Evolutionary conservation across 2,113 vertebrate genomes (phyloP).

Genomic region (Protomyctophum bolini): DNA sequence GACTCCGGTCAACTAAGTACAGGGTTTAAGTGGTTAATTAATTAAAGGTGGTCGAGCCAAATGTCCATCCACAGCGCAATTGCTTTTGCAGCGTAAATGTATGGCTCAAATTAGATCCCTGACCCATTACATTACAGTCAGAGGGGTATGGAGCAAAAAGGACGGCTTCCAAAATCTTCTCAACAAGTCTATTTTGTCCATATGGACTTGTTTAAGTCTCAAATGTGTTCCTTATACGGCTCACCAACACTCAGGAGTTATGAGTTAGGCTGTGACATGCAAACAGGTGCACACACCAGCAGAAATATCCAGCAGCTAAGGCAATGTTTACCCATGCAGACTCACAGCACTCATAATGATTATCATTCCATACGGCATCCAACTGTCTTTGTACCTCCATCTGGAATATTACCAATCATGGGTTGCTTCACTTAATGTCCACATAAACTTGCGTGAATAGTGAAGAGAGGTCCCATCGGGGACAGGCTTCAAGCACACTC

Average conservation of each 20-base stretch:
- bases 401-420: constrained; percentile 33
- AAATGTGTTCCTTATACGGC: constrained; percentile 57
- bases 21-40: no score
- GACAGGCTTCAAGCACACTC: no score
- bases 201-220: constrained; percentile 66
- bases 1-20: no score
- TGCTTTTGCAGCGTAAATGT: constrained; percentile 48
- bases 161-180: constrained; percentile 35
- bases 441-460: constrained; percentile 40
- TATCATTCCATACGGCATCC: constrained; percentile 57
- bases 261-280: constrained; percentile 74
- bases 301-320: constrained; percentile 62
- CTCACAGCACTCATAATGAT: constrained; percentile 56
- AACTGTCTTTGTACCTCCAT: constrained; percentile 27
- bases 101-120: constrained; percentile 52
- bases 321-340: constrained; percentile 61
- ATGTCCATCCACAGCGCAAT: constrained; percentile 38
- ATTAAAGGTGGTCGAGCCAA: background rate
- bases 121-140: constrained; percentile 31
- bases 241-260: constrained; percentile 49
- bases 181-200: constrained; percentile 59
- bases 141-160: constrained; percentile 46
- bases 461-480: no score
- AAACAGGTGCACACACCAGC: constrained; percentile 69
- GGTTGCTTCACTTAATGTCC: constrained; percentile 36